phyloP scores from a whole-genome alignment of 2,888 invertebrate genomes.

The Stegophylla sp. region DNA sequence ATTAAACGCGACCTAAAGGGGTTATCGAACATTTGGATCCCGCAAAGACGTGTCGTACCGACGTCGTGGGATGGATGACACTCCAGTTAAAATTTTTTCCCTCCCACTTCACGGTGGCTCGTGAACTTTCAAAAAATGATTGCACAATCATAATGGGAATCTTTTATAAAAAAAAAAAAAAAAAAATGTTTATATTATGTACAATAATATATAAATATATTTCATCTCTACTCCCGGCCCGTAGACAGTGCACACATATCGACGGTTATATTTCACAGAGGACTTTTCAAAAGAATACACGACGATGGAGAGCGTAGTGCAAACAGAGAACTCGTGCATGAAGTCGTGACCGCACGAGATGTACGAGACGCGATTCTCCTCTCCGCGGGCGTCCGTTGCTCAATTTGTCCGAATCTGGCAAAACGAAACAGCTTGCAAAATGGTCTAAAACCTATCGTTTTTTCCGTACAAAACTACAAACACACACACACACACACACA shows the following conservation, averaged over 20 bases:
- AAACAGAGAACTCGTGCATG: slow-evolving; percentile 43
- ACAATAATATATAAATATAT: too few species aligned
- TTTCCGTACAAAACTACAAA: slow-evolving; percentile 5
- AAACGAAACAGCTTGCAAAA: slow-evolving; percentile 41
- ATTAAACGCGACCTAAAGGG: slow-evolving; percentile 4
- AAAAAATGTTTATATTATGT: not conserved
- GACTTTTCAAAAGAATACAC: slow-evolving; percentile 37
- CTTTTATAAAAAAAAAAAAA: not conserved
- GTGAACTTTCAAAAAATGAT: slow-evolving; percentile 33
- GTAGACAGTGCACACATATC: slow-evolving; percentile 29
- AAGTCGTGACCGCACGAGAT: slow-evolving; percentile 47
- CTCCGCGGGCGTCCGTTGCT: slow-evolving; percentile 2
- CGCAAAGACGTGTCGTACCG: slow-evolving; percentile 9
- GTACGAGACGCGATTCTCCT: slow-evolving; percentile 28
- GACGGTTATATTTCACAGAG: slow-evolving; percentile 35
- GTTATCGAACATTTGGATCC: slow-evolving; percentile 17
- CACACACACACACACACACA: not conserved
- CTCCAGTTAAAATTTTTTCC: slow-evolving; percentile 12
- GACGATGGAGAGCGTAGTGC: slow-evolving; percentile 8
- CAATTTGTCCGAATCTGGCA: slow-evolving; percentile 28
- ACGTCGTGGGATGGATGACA: slow-evolving; percentile 3
- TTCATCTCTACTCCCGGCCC: not conserved
- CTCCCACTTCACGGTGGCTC: not conserved
- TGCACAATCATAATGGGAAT: slow-evolving; percentile 24
- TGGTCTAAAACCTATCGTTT: not conserved